Base-by-base conservation (phyloP, 2,113 vertebrate species). In the Apeltes quadracus region DNA sequence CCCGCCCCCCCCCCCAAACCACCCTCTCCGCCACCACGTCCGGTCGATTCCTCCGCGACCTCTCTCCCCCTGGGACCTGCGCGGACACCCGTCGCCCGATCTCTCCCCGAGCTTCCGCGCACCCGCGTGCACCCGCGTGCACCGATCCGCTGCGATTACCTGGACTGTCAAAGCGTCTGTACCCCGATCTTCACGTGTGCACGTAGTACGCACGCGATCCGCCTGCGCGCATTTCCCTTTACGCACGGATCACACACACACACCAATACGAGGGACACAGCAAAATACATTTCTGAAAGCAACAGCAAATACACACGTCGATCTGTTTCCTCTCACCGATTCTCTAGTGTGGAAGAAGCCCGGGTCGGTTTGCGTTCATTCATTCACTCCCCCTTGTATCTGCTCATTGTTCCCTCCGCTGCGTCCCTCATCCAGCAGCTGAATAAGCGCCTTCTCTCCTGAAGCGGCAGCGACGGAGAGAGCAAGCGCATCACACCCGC, bases 401-500 rank as follows among this genome's bases (percentile, higher is more conserved):
- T 69, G 83, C 50, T 83, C 86, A 83, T 85, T 54, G 72, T 75
- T 75, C 81, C 48, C 64, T 81, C 72, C 77, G 83, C 18, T 65
- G 69, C 3, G 39, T 83, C 55, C 53, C 70, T 84, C 84, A 71
- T 79, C 70, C 86, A 83, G 81, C 75, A 59, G 72, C 79, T 59
- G 75, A 88, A 83, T 81, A 77, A 61, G 63, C 59, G 22, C 59
- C 34, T 76, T 65, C 75, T 43, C 71, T 72, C 70, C 66, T 68
- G 39, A 61, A 79, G 73, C 54, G 48, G 66, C 57, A 63, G 56
- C 11, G 25, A 66, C 77, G 20, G 78, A 27, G 51, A 23, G 51
- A 82, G 88, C 78, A 73, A 23, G 84, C 75, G 80, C 86, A 83
- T 53, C 78, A 75, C 71, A 68, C 53, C 53, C 62, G 56, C 18